Base-by-base conservation (phyloP, 2,888 invertebrate species). In the Patella ulyssiponensis region DNA sequence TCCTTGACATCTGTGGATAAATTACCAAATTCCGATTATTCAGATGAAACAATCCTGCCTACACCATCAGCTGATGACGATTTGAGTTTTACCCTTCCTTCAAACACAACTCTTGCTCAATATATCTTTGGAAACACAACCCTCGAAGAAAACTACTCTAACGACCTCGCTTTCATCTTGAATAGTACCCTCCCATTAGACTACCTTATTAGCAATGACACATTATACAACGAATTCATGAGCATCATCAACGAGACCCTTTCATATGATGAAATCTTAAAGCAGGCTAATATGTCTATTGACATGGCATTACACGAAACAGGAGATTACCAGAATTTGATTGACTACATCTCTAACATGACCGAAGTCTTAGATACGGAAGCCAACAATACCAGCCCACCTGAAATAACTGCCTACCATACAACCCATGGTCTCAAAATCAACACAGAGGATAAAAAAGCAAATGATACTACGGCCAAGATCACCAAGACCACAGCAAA, bases 301-400 rank as follows among this genome's bases (percentile, higher is more conserved):
- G 64, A 64, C 23, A 64, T 64, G 64, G 64, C 11, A 23, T 5
- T 64, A 20, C 23, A 20, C 23, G 64, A 64, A 64, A 64, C 64
- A 12, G 23, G 64, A 3, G 64, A 64, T 20, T 23, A 23, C 11
- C 20, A 64, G 23, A 64, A 64, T 64, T 23, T 64, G 2, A 64
- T 64, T 12, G 64, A 64, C 64, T 64, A 64, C 64, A 64, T 64
- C 23, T 64, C 64, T 20, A 64, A 64, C 23, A 64, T 64, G 7
- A 64, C 64, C 3, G 64, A 17, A 15, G 14, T 12, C 12, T 23
- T 64, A 23, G 20, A 20, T 64, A 23, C 64, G 11, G 64, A 64
- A 23, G 64, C 23, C 23, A 64, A 64, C 20, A 2, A 12, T 11
- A 23, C 64, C 64, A 64, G 64, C 14, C 20, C 64, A 20, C 20